These are phyloP conservation scores for Delichon dasypus DNA, from an alignment of 2,797 vertebrate species.

Conservation along the genomic window DNA sequence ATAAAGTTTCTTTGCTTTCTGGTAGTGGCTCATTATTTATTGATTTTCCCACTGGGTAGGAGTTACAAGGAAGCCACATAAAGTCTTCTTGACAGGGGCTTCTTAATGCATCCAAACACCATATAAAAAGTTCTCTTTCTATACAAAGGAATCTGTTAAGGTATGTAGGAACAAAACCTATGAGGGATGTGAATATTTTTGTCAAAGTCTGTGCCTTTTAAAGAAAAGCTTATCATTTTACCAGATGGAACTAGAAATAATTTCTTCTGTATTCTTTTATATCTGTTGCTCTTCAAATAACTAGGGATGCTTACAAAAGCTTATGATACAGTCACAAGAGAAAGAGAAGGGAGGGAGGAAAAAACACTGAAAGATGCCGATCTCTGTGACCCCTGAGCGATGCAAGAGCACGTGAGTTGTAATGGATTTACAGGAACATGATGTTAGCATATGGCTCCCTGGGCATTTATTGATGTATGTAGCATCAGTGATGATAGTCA, in stretches of 20 bases:
- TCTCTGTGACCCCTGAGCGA: neutral
- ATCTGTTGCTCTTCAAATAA: neutral
- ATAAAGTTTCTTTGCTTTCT: neutral
- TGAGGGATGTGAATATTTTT: neutral
- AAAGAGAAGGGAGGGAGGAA: neutral
- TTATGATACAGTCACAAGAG: neutral
- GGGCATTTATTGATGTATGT: neutral
- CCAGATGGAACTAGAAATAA: neutral
- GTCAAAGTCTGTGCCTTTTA: neutral
- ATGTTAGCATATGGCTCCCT: neutral
- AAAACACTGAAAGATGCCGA: neutral
- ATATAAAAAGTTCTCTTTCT: neutral
- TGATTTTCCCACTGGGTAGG: neutral
- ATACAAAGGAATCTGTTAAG: neutral
- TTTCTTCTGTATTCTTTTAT: neutral
- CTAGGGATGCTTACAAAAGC: neutral
- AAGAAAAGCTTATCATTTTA: neutral
- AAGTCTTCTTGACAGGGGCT: neutral
- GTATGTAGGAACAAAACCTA: neutral
- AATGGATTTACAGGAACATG: neutral
- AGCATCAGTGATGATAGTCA: neutral
- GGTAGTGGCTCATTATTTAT: neutral
- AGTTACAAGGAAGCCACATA: neutral
- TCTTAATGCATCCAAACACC: neutral
- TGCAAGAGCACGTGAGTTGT: neutral